A percentile compares a stretch with the other conserved stretches of the same genome.
These are phyloP conservation scores for Gymnoscopelus braueri DNA, from an alignment of 2,797 vertebrate genomes.

Conservation along the genomic window DNA sequence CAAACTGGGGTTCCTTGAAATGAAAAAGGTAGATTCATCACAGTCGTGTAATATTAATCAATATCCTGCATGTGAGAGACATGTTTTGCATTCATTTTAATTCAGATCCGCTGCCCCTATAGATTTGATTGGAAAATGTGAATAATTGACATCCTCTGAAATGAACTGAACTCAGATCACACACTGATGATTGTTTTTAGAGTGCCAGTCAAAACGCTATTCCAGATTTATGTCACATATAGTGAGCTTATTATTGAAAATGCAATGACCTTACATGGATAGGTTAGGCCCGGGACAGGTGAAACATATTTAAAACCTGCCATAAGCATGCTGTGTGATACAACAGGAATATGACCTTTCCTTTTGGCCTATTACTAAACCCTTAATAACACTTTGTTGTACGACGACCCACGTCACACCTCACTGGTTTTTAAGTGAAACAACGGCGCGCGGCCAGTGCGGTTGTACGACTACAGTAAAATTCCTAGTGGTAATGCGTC, in stretches of 20 bases:
- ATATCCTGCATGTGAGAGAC: no score
- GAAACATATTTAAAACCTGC: constrained; percentile 2
- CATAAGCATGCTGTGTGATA: constrained; percentile 18
- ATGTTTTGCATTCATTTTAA: neutral
- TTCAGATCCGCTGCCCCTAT: neutral
- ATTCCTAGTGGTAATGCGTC: no score
- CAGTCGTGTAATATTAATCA: no score
- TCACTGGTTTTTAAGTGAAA: no score
- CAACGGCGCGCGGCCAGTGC: no score
- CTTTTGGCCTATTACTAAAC: constrained; percentile 44
- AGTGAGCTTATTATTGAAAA: constrained; percentile 20
- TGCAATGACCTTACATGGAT: neutral
- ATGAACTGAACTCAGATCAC: constrained; percentile 1
- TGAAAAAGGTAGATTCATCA: no score
- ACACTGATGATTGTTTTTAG: neutral
- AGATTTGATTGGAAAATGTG: neutral
- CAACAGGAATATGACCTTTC: constrained; percentile 37
- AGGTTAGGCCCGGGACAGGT: constrained; percentile 6
- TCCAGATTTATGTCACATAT: constrained; percentile 11
- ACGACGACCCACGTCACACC: no score
- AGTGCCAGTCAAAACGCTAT: constrained; percentile 1
- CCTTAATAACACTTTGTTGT: no score
- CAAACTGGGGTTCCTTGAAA: no score
- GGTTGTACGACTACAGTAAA: no score
- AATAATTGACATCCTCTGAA: neutral